Percentiles rank a stretch among this genome's conserved stretches.
phyloP scores from a whole-genome alignment of 2,797 vertebrate genomes.

The Oreochromis mossambicus region DNA sequence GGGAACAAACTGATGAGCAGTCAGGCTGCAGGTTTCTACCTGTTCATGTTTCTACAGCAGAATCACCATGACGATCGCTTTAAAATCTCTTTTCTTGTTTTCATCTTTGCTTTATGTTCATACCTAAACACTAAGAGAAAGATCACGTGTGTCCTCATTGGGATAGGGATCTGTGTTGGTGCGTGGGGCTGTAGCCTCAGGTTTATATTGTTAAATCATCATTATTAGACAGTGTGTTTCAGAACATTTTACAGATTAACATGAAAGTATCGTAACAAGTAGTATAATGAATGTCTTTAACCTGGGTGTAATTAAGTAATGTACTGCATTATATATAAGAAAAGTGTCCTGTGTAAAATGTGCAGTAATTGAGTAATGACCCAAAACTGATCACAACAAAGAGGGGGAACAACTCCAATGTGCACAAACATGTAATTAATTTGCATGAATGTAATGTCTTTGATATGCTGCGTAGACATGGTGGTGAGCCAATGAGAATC shows the following conservation, averaged over 20 bases:
- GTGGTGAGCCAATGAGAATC: background rate
- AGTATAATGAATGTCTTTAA: background rate
- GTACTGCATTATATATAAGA: background rate
- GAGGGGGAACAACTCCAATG: background rate
- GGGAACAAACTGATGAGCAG: background rate
- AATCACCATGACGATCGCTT: background rate
- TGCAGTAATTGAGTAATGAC: background rate
- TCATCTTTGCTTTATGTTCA: background rate
- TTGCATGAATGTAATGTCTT: background rate
- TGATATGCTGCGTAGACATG: background rate
- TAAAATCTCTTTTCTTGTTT: background rate
- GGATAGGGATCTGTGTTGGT: background rate
- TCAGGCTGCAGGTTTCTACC: background rate
- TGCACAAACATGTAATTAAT: background rate
- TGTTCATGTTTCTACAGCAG: background rate
- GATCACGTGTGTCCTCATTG: background rate
- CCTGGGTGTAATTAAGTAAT: background rate
- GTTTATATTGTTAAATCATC: background rate
- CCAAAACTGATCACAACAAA: background rate
- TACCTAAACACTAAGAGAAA: background rate
- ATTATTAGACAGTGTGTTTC: background rate
- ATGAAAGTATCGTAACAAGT: background rate
- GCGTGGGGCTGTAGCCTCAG: background rate
- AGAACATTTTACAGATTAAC: background rate
- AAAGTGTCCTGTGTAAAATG: background rate